A percentile compares a stretch with the other conserved stretches of the same genome.
Evolutionary conservation across 2,113 vertebrate genomes (phyloP).

Genomic region (Leiothrix lutea): DNA sequence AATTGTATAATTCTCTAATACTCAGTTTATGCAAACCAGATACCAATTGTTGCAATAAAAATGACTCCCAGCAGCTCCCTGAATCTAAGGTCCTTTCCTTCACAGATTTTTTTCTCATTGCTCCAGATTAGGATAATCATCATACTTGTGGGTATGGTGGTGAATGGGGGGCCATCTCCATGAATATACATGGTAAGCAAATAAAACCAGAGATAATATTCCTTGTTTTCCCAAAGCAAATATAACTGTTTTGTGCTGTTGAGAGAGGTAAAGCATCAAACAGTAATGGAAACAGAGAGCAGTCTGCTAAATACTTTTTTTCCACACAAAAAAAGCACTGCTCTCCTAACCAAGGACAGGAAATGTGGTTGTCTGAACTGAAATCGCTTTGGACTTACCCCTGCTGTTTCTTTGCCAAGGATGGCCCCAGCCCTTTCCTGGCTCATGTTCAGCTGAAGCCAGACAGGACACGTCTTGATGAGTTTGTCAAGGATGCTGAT

Average conservation of each 20-base stretch:
- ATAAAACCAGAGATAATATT: not conserved
- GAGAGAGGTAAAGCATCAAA: not conserved
- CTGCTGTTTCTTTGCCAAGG: conserved; percentile 76
- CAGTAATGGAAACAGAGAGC: not conserved
- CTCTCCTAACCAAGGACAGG: not conserved
- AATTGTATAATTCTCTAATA: not conserved
- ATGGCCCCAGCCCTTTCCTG: conserved; percentile 67
- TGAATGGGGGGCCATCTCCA: not conserved
- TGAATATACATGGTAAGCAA: not conserved
- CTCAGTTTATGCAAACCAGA: not conserved
- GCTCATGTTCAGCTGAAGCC: conserved; percentile 83
- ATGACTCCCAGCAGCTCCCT: not conserved
- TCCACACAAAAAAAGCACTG: not conserved
- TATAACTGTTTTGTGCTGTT: not conserved
- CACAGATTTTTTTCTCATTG: not conserved
- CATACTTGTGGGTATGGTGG: not conserved
- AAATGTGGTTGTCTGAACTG: not conserved
- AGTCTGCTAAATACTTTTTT: not conserved
- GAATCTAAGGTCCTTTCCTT: not conserved
- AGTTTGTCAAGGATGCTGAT: conserved; percentile 85
- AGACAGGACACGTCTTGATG: conserved; percentile 83
- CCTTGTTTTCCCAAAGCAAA: not conserved
- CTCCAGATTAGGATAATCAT: not conserved
- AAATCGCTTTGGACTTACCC: conserved; percentile 77
- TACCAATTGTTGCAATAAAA: not conserved